Evolutionary conservation across 2,888 invertebrate species (phyloP), one percentile per base, ranked within the genome.

Genomic region (Volucella inflata): DNA sequence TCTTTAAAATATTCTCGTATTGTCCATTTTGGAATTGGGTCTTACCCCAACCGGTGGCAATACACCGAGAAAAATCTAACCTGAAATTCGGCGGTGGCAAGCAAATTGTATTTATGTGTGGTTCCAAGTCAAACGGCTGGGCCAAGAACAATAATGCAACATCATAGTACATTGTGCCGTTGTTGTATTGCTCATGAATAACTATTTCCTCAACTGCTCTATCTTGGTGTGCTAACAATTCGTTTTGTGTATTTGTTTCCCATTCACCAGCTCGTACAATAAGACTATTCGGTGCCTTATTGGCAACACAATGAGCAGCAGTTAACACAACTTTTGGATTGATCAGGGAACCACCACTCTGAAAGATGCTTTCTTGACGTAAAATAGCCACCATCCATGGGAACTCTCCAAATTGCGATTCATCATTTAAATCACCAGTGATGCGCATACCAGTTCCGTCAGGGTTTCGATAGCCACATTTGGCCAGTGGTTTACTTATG

Each of bases 201-300:
- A 94, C 90, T 0, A 95, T 91, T 10, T 92, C 92, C 0, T 90
- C 90, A 0, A 96, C 95, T 8, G 93, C 92, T 3, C 95, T 93
- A 89, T 97, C 96, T 89, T 96, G 95, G 90, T 95, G 95, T 0
- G 94, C 94, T 79, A 93, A 94, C 0, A 95, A 93, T 89, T 97
- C 97, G 57, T 93, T 93, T 42, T 93, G 94, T 0, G 95, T 95
- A 90, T 96, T 95, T 0, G 96, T 96, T 91, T 97, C 96, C 96
- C 97, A 97, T 91, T 97, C 97, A 0, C 97, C 96, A 0, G 95
- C 95, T 0, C 96, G 93, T 0, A 30, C 30, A 4, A 6, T 30
- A 30, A 30, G 6, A 1, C 6, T 6, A 30, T 30, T 30, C 30
- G 30, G 6, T 30, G 6, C 6, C 30, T 30, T 30, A 30, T 30